Evolutionary conservation across 2,113 vertebrate genomes (phyloP), one percentile per base, ranked within the genome.

Genomic region (Pongo abelii): DNA sequence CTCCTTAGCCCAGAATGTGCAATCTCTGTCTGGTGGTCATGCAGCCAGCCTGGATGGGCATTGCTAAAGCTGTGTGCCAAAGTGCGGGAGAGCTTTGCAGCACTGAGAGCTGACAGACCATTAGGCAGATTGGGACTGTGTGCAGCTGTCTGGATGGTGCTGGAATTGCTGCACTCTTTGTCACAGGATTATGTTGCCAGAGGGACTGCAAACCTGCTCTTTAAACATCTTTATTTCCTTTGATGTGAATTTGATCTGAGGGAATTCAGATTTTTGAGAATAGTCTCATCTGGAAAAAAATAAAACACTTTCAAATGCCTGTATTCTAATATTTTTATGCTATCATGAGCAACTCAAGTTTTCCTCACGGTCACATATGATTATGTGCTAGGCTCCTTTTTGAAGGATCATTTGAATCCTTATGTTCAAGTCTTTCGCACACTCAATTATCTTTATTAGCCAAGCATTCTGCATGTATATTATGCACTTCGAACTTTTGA

Each of bases 141-240:
- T 93, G 88, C 84, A 86, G 93, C 72, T 91, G 43, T 69, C 50
- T 12, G 8, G 22, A 81, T 74, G 59, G 27, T 91, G 87, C 92
- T 32, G 18, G 74, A 96, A 95, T 70, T 59, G 30, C 40, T 18
- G 43, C n/a, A 83, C 6, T 95, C 35, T 97, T 89, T 96, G 96
- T 94, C 90, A 69, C 72, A 84, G 52, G 55, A 59, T 93, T 97
- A 90, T 86, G 81, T 48, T 72, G 81, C 59, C 8, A 1, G n/a
- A 85, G 89, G 91, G 69, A 89, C 52, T 10, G 11, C 4, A 52
- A 52, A 69, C 32, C 40, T 59, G 50, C 8, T 80, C 89, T 97
- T 98, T 88, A 97, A 96, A 98, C 55, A 89, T 88, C 70, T 95
- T 96, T 90, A 89, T 96, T 93, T 96, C 67, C 67, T 97, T 85